Percentiles rank a stretch among this genome's conserved stretches.
Evolutionary conservation across 2,888 invertebrate species (phyloP).

Genomic region (Podabrus alpinus): DNA sequence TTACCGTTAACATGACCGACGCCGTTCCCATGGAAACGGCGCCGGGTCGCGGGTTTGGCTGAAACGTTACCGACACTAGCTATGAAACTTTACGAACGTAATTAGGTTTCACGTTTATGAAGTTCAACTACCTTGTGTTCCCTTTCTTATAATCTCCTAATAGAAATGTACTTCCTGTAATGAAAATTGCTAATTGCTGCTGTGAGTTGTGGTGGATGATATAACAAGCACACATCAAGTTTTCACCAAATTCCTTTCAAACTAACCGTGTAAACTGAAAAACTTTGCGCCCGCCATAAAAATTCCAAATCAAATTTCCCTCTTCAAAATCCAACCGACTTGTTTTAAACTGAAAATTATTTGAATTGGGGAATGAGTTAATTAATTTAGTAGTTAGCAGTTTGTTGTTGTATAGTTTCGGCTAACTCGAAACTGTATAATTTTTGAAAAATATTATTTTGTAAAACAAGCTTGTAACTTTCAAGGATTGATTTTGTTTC

Average conservation of each 20-base stretch:
- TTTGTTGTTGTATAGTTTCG: background rate
- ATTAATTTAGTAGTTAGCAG: background rate
- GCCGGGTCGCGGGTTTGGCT: conserved; percentile 15
- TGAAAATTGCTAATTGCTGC: background rate
- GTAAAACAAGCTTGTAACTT: background rate
- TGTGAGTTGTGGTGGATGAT: background rate
- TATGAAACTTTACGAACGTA: conserved; percentile 21
- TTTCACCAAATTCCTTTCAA: background rate
- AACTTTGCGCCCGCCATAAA: background rate
- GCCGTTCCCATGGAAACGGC: conserved; percentile 19
- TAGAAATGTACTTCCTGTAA: conserved; percentile 10
- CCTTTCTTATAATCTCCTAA: conserved; percentile 7
- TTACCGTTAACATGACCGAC: conserved; percentile 24
- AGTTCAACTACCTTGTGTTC: conserved; percentile 15
- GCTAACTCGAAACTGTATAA: background rate
- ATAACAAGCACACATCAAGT: background rate
- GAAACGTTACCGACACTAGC: conserved; percentile 13
- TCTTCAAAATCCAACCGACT: background rate
- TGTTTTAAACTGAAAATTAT: background rate
- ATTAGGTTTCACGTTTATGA: conserved; percentile 21
- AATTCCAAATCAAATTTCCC: background rate
- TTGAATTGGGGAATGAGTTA: background rate
- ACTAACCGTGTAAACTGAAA: background rate
- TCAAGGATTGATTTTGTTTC: background rate
- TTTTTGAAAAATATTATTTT: background rate